Evolutionary conservation across 1,140 invertebrate genomes (phyloP), one percentile per base, ranked within the genome.

Genomic region (Pseudachorutes palmiensis): DNA sequence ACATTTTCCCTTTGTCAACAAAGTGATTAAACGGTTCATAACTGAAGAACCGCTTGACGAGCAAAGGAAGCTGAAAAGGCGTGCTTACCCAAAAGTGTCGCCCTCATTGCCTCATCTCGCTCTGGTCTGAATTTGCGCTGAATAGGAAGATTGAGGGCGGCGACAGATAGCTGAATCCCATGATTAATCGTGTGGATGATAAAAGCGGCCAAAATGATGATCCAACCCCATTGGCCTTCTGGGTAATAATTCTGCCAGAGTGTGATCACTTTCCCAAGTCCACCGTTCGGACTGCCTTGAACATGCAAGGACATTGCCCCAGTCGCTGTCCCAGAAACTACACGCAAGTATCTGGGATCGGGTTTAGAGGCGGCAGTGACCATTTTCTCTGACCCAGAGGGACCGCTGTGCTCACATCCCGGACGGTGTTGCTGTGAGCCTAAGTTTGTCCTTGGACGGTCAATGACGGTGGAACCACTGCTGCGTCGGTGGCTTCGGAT

Each of bases 211-310:
- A 80, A 80, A 0, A 86, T 81, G 9, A 90, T 83, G 22, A 88
- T 83, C 87, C 87, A 91, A 0, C 89, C 89, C 88, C 88, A 91
- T 1, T 87, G 87, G 1, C 87, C 88, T 32, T 68, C 70, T 29
- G 71, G 71, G 55, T 73, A 73, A 67, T 73, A 73, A 68, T 73
- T 73, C 61, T 68, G 66, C 68, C 68, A 73, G 19, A 73, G 61
- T 30, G 71, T 73, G 24, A 73, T 64, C 9, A 70, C 65, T 68
- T 73, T 73, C 26, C 64, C 60, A 12, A 70, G 51, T 31, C 67
- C 66, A 26, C 66, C 69, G 51, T 71, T 71, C 2, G 70, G 57
- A 64, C 64, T 68, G 45, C 30, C 3, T 28, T 63, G 61, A 16
- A 71, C 70, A 31, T 69, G 70, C 9, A 71, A 64, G 1, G 64